These are phyloP conservation scores for Rhinogobio ventralis DNA, from an alignment of 2,797 vertebrate genomes.

Conservation along the genomic window DNA sequence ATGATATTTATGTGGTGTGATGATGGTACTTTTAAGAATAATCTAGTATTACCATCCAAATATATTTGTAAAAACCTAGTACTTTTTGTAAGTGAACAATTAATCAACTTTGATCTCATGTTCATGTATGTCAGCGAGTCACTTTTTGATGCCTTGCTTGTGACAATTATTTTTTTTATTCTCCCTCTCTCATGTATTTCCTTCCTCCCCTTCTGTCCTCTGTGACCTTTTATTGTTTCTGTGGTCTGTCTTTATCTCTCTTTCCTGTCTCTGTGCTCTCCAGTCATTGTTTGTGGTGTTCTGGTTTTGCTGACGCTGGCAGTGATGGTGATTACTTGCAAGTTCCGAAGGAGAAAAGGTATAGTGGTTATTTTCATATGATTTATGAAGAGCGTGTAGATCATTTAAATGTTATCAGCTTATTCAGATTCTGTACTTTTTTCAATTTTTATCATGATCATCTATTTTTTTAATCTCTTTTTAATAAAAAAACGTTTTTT, in stretches of 20 bases:
- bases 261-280: conserved; percentile 4
- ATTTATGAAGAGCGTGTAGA: neutral
- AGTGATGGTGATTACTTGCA: neutral
- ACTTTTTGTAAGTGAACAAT: neutral
- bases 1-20: neutral
- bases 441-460: neutral
- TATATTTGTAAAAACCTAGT: neutral
- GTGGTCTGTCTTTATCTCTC: conserved; percentile 21
- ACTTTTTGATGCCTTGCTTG: neutral
- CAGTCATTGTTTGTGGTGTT: neutral
- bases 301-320: conserved; percentile 44
- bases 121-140: neutral
- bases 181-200: neutral
- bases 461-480: too few species aligned
- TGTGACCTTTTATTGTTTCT: neutral
- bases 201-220: neutral
- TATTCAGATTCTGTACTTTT: neutral
- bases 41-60: neutral
- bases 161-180: neutral
- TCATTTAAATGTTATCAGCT: neutral
- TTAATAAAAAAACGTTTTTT: too few species aligned
- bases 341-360: conserved; percentile 53
- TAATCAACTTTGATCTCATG: neutral
- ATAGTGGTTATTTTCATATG: neutral
- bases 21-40: neutral